Evolutionary conservation across 2,888 invertebrate genomes (phyloP).

Genomic region (Creontiades dilutus): DNA sequence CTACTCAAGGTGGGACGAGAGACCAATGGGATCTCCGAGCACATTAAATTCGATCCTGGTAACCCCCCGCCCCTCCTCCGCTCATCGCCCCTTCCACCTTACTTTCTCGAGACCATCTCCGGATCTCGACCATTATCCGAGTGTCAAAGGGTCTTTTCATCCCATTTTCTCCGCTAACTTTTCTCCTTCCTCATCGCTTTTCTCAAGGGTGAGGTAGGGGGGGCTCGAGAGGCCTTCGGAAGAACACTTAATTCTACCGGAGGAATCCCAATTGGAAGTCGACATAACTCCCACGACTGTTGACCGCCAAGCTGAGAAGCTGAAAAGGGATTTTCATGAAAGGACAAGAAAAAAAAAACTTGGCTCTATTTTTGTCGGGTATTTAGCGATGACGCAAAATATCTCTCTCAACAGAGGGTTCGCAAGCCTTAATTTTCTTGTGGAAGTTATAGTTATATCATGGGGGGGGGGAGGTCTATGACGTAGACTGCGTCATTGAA

Average conservation of each 20-base stretch:
- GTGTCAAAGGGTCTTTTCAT: slow-evolving; percentile 14
- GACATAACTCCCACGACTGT: neutral
- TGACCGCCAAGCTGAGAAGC: neutral
- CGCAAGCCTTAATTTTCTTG: no score
- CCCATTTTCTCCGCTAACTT: slow-evolving; percentile 6
- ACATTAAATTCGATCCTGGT: neutral
- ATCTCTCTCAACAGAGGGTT: no score
- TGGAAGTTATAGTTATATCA: no score
- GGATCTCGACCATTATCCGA: slow-evolving; percentile 39
- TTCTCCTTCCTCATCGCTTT: slow-evolving; percentile 4
- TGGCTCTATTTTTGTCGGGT: no score
- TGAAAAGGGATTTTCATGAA: no score
- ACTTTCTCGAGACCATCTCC: neutral
- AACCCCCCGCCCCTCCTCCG: neutral
- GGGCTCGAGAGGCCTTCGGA: neutral
- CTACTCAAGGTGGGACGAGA: neutral
- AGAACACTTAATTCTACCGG: neutral
- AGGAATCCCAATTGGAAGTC: neutral
- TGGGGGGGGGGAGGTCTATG: no score
- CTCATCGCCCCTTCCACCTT: no score
- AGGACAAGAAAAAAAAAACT: no score
- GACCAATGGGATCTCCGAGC: neutral
- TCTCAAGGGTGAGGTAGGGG: neutral
- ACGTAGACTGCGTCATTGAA: neutral
- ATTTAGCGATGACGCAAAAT: no score